A percentile compares a stretch with the other conserved stretches of the same genome.
Evolutionary conservation across 2,888 invertebrate species (phyloP).

Genomic region (Bellardia bayeri): DNA sequence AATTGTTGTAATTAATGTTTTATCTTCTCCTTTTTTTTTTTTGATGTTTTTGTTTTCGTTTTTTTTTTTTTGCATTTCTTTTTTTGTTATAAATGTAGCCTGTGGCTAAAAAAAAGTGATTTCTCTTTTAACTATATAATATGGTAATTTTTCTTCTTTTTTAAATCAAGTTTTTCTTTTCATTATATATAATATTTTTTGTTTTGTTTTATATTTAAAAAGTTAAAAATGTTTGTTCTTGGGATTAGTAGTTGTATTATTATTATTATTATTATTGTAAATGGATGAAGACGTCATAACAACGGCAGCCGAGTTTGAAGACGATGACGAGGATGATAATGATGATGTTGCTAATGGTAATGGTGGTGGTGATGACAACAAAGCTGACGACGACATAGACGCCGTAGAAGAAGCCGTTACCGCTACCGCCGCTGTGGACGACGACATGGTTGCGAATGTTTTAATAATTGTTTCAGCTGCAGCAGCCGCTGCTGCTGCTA

Average conservation of each 20-base stretch:
- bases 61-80: constrained; percentile 15
- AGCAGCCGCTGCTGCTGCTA: constrained; percentile 74
- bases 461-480: constrained; percentile 75
- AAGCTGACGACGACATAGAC: constrained; percentile 50
- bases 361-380: constrained; percentile 39
- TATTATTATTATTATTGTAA: constrained; percentile 71
- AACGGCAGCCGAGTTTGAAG: constrained; percentile 59
- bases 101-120: constrained; percentile 73
- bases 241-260: constrained; percentile 70
- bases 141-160: constrained; percentile 66
- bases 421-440: constrained; percentile 65
- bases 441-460: constrained; percentile 77
- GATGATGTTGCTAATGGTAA: constrained; percentile 31
- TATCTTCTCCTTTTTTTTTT: constrained; percentile 75
- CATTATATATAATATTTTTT: constrained; percentile 65
- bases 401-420: constrained; percentile 62
- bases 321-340: constrained; percentile 30
- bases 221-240: constrained; percentile 73
- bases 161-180: constrained; percentile 68
- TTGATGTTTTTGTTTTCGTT: constrained; percentile 47
- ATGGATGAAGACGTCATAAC: constrained; percentile 73
- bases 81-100: constrained; percentile 68
- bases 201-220: constrained; percentile 71
- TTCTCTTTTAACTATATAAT: constrained; percentile 69
- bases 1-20: constrained; percentile 74